Evolutionary conservation across 2,888 invertebrate genomes (phyloP).

Genomic region (Dascillus cervinus): DNA sequence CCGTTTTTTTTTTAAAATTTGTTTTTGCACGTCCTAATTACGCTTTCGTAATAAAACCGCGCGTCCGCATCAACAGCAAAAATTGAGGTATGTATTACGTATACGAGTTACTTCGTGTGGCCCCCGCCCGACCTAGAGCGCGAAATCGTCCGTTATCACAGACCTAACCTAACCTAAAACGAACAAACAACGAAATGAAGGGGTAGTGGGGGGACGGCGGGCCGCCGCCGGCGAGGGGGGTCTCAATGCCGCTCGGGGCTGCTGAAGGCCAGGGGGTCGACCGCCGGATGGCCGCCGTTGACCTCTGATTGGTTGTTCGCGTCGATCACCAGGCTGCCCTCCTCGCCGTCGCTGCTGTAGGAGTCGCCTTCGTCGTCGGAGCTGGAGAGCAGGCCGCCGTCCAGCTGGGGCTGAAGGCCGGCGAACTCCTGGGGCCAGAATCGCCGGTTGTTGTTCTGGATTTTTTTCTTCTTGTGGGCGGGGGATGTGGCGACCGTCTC

Average conservation of each 20-base stretch:
- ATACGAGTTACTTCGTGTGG: constrained; percentile 47
- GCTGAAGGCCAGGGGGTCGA: constrained; percentile 28
- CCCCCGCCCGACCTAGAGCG: too few relatives aligned
- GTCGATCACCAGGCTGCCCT: constrained; percentile 46
- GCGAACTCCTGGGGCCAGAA: constrained; percentile 71
- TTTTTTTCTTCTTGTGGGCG: constrained; percentile 49
- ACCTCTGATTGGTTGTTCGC: constrained; percentile 39
- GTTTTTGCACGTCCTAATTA: too few relatives aligned
- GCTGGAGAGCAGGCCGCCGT: constrained; percentile 53
- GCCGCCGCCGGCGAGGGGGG: too few relatives aligned
- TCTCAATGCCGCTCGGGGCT: constrained; percentile 22
- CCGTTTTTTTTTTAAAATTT: too few relatives aligned
- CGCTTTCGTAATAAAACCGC: too few relatives aligned
- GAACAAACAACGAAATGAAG: constrained; percentile 1
- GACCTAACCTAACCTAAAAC: not conserved
- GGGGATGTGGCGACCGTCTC: constrained; percentile 26
- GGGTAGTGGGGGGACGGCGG: too few relatives aligned
- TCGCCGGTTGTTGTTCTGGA: constrained; percentile 54
- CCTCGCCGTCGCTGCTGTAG: constrained; percentile 49
- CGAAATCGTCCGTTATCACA: not conserved
- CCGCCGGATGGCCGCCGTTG: constrained; percentile 35
- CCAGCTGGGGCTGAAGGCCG: constrained; percentile 51
- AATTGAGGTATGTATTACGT: constrained; percentile 57
- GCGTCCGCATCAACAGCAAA: too few relatives aligned
- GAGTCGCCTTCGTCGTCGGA: constrained; percentile 56